Evolutionary conservation across 2,888 invertebrate genomes (phyloP), one percentile per base, ranked within the genome.

Genomic region (Brachyptera putata): DNA sequence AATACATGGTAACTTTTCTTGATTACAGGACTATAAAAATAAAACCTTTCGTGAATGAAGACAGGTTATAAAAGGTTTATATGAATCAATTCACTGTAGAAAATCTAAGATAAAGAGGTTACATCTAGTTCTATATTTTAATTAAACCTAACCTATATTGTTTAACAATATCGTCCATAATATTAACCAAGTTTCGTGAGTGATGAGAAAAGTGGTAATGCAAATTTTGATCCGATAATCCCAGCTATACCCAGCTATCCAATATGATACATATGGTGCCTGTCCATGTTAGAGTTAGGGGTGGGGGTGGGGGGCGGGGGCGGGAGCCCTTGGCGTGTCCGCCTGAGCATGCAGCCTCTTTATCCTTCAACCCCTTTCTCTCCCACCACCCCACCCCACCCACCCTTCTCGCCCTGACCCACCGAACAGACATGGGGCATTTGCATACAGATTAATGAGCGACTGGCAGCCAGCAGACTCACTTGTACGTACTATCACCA

Each of bases 361-460:
- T n/a, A n/a, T n/a, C n/a, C n/a, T n/a, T n/a, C n/a, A n/a, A n/a
- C n/a, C n/a, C n/a, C n/a, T n/a, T n/a, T n/a, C n/a, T n/a, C 4
- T 25, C 26, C 26, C 49, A 49, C 49, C 49, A 49, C 7, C 14
- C 21, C 53, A 18, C 34, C 21, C 18, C 53, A 21, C 34, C 53
- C 3, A 21, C 53, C n/a, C 46, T 30, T 30, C 7, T 14, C 26
- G 50, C 22, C 16, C 14, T 14, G n/a, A 21, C 43, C 14, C 24
- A 37, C 2, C 41, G 5, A 21, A 16, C 16, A 41, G 41, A 18
- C 9, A 34, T 43, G 22, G 26, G 39, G 57, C 53, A 57, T 61
- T 61, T 61, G 61, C 61, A 61, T 61, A 61, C 30, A 61, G 57
- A 61, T 61, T 61, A 61, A 61, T 61, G 57, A 57, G 49, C 21